These are phyloP conservation scores for Anorthoa munda DNA, from an alignment of 2,888 invertebrate genomes.

Conservation along the genomic window DNA sequence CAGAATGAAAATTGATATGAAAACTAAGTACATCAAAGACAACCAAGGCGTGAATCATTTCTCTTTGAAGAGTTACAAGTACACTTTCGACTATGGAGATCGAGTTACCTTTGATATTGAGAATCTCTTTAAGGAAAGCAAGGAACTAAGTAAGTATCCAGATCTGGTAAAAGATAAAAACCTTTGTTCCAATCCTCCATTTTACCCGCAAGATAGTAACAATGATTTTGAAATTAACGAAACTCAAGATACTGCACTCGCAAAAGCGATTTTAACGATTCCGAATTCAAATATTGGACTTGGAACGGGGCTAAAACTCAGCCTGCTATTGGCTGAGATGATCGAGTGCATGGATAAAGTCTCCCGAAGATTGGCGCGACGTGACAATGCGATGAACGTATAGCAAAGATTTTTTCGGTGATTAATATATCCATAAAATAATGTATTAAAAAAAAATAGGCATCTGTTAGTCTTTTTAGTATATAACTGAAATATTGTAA, in stretches of 20 bases:
- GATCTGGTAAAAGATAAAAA: background rate
- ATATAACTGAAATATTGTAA: too few species aligned
- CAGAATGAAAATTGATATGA: slow-evolving; percentile 81
- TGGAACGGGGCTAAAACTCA: background rate
- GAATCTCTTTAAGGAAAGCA: slow-evolving; percentile 86
- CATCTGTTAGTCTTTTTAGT: too few species aligned
- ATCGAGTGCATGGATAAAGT: background rate
- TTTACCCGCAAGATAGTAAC: too few species aligned
- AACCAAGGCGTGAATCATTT: slow-evolving; percentile 79
- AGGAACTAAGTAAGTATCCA: slow-evolving; percentile 84
- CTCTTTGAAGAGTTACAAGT: slow-evolving; percentile 83
- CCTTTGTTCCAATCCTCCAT: too few species aligned
- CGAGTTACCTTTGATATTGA: slow-evolving; percentile 81
- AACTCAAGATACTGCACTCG: background rate
- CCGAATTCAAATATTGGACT: background rate
- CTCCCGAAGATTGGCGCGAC: too few species aligned
- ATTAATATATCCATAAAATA: too few species aligned
- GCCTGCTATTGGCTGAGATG: background rate
- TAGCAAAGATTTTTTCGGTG: too few species aligned
- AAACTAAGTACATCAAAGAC: slow-evolving; percentile 83
- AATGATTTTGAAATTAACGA: too few species aligned
- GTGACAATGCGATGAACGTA: too few species aligned
- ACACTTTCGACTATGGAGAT: slow-evolving; percentile 85
- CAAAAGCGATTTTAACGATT: too few species aligned
- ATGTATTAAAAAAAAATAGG: too few species aligned